These are phyloP conservation scores for Poeciliopsis paucimaculata DNA, from an alignment of 2,797 vertebrate species.

Conservation along the genomic window DNA sequence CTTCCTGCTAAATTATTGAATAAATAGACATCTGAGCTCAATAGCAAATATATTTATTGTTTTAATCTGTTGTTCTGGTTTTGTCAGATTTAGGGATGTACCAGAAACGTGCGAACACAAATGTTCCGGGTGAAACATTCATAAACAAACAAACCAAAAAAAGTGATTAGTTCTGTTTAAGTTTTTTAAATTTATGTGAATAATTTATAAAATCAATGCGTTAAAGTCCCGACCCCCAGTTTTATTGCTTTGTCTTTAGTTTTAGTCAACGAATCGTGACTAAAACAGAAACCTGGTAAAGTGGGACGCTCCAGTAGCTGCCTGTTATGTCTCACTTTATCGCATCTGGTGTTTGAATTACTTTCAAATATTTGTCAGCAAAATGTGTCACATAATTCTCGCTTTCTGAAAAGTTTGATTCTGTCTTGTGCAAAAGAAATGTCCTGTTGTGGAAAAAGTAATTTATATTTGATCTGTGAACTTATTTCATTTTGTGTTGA, in stretches of 20 bases:
- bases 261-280: neutral
- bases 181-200: neutral
- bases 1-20: neutral
- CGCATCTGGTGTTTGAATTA: neutral
- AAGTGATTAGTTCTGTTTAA: neutral
- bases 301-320: neutral
- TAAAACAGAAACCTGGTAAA: neutral
- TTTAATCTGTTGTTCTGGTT: neutral
- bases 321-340: neutral
- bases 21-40: neutral
- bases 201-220: no score
- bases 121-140: neutral
- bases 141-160: neutral
- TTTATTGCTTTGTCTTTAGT: neutral
- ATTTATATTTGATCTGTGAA: neutral
- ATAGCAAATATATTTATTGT: neutral
- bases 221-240: neutral
- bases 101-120: neutral
- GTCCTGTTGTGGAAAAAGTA: neutral
- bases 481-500: neutral
- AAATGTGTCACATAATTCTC: neutral
- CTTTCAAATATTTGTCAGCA: neutral
- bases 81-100: neutral
- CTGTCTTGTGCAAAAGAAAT: neutral
- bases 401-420: neutral